Base-by-base conservation (phyloP, 2,113 vertebrate genomes). In the Lichenostomus cassidix region DNA sequence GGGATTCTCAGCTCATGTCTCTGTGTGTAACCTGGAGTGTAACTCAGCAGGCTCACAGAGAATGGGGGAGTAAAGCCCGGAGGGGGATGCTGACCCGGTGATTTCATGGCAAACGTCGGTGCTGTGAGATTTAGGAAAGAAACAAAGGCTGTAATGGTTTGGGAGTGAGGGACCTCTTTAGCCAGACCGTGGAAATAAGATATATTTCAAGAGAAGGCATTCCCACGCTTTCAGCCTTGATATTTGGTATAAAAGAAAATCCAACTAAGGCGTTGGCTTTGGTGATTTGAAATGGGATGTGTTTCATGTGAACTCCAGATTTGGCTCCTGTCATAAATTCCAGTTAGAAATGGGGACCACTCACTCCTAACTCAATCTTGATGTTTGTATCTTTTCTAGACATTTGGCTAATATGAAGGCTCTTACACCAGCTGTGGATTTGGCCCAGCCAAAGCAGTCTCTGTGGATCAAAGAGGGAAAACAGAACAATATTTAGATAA, bases 181-280 rank as follows among this genome's bases (percentile, higher is more conserved):
- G 90, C 86, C 50, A 79, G 73, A 92, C 83, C 12, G 3, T 88
- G 80, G 86, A 96, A 96, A 97, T 96, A 93, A 86, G 92, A 94
- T 92, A 68, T 53, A 95, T 81, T 88, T 87, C 65, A 82, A 83
- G 64, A 89, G 52, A 90, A 93, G 53, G 44, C 73, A 81, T 93
- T 95, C 92, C 90, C 95, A 96, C 9, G 39, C 80, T 95, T 93
- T 75, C 67, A 83, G 78, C 63, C 29, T 29, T 73, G 35, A 58
- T 90, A 65, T n/a, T 35, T 44, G 28, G 29, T 59, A 68, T 31
- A 68, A 73, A 90, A 89, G 60, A 90, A 95, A 90, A 83, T 64
- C 49, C 37, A 70, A 20, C 15, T 22, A 17, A 15, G 37, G 67
- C 50, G 2, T 31, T 68, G 53, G 42, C 28, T 92, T 85, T 83